Conservation (phyloP, 2,113 vertebrate species). For the Echinops telfairi region DNA sequence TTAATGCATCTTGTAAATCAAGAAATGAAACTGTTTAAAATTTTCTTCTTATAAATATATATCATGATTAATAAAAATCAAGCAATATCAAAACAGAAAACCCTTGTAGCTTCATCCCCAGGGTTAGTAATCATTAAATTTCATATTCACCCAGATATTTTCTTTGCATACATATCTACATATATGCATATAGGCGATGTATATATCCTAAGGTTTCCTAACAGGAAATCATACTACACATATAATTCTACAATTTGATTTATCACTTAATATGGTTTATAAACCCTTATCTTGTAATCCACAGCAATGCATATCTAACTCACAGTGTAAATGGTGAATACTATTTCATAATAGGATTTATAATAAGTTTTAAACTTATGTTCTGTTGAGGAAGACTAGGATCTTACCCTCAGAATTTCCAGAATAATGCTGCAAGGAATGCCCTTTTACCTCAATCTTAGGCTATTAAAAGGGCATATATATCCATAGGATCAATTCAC, state of each 20-base stretch:
- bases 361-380: slow-evolving; percentile 9
- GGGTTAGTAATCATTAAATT: slow-evolving; percentile 32
- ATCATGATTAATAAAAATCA: slow-evolving; percentile 14
- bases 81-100: slow-evolving; percentile 35
- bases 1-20: background rate
- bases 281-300: background rate
- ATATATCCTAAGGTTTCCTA: slow-evolving; percentile 39
- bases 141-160: slow-evolving; percentile 19
- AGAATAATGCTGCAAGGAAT: background rate
- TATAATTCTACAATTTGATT: slow-evolving; percentile 8
- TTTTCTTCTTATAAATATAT: background rate
- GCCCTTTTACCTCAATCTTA: background rate
- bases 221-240: background rate
- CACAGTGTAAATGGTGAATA: background rate
- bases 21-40: background rate
- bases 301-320: slow-evolving; percentile 14
- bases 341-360: slow-evolving; percentile 28
- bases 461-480: background rate
- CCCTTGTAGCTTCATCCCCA: background rate
- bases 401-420: background rate
- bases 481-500: background rate
- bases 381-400: background rate
- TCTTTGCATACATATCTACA: background rate
- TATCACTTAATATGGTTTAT: slow-evolving; percentile 19
- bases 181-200: background rate